phyloP scores from a whole-genome alignment of 2,113 vertebrate genomes.

The Lepus americanus region DNA sequence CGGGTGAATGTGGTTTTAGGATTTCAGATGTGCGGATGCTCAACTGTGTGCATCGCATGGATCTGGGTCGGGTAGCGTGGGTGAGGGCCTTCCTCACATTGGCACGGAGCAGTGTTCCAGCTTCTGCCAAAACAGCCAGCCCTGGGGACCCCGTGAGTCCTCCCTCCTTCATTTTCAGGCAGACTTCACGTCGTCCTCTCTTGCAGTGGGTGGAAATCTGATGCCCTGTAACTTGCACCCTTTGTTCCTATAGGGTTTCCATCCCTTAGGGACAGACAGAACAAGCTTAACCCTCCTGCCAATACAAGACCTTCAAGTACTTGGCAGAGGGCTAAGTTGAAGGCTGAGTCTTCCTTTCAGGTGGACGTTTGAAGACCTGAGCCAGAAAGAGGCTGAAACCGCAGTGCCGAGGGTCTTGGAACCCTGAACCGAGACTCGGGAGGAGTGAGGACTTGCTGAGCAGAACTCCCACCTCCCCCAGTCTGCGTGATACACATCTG shows the following conservation, averaged over 20 bases:
- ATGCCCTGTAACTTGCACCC: background rate
- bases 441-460: background rate
- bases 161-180: background rate
- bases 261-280: background rate
- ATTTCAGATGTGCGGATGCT: background rate
- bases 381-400: background rate
- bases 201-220: background rate
- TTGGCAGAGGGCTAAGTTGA: background rate
- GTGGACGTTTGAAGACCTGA: background rate
- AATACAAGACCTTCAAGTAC: background rate
- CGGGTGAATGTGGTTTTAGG: background rate
- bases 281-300: background rate
- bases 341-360: background rate
- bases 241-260: background rate
- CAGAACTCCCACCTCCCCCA: background rate
- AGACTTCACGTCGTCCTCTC: background rate
- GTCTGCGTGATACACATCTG: background rate
- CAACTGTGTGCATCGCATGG: fast-evolving
- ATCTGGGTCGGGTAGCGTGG: no score
- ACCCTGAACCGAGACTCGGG: background rate
- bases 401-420: no score
- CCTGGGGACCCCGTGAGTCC: background rate
- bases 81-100: no score
- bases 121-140: background rate
- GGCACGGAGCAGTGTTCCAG: background rate